These are phyloP conservation scores for Macaca fascicularis DNA, from an alignment of 2,113 vertebrate genomes.

Conservation along the genomic window DNA sequence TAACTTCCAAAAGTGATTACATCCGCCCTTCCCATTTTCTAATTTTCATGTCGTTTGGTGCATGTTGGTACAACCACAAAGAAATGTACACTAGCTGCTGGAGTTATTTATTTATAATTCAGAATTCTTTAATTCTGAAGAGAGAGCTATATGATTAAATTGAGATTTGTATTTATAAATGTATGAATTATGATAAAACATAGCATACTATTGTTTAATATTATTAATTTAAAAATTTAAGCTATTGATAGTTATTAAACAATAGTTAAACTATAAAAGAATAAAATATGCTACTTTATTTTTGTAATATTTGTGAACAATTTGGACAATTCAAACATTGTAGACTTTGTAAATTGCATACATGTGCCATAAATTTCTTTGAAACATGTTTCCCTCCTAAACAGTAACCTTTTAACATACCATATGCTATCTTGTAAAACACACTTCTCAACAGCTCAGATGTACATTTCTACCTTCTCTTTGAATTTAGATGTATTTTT, in stretches of 20 bases:
- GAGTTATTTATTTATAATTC: not conserved
- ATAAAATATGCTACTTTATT: not conserved
- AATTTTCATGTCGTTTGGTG: not conserved
- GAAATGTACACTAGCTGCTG: not conserved
- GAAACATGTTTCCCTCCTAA: not conserved
- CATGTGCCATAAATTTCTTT: not conserved
- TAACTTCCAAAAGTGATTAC: not conserved
- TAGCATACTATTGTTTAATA: not conserved
- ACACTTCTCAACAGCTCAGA: not conserved
- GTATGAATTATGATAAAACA: not conserved
- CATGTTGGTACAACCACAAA: not conserved
- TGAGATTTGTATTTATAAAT: not conserved
- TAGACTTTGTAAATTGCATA: not conserved
- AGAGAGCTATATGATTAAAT: not conserved
- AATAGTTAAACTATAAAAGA: not conserved
- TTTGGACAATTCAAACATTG: not conserved
- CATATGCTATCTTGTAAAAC: not conserved
- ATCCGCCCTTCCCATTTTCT: rapidly evolving
- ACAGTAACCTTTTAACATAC: not conserved
- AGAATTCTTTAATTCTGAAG: not conserved
- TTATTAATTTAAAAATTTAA: not conserved
- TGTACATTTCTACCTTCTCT: not conserved
- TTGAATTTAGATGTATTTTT: not conserved
- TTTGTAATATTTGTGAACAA: not conserved
- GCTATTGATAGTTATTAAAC: not conserved